A percentile compares a stretch with the other conserved stretches of the same genome.
These are phyloP conservation scores for Potorous gilbertii DNA, from an alignment of 2,797 vertebrate genomes.

Conservation along the genomic window DNA sequence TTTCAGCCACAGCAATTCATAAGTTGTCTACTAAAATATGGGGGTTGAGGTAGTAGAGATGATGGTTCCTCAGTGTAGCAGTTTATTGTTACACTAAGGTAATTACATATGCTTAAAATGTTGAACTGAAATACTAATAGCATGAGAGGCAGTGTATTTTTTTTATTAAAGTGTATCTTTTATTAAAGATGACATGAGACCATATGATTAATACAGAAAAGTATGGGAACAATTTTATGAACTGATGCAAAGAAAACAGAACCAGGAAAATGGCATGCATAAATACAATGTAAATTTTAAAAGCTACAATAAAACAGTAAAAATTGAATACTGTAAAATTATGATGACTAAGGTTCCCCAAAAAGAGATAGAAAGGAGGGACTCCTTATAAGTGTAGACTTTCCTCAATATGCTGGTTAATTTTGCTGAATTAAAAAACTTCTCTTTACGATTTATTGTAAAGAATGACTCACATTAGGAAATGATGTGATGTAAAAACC, in stretches of 20 bases:
- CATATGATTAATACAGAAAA: neutral
- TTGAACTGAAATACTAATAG: neutral
- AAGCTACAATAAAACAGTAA: neutral
- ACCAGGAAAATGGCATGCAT: neutral
- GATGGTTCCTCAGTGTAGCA: neutral
- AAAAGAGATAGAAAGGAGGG: neutral
- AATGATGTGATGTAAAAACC: neutral
- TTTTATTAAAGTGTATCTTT: no score
- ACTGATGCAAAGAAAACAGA: neutral
- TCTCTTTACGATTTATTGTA: neutral
- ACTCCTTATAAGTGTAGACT: neutral
- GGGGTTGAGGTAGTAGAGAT: neutral
- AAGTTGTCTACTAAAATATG: neutral
- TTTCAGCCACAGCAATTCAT: neutral
- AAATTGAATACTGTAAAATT: neutral
- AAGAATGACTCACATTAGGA: neutral
- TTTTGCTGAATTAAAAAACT: neutral
- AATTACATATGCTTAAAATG: neutral
- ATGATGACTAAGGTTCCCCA: neutral
- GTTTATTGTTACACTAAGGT: neutral
- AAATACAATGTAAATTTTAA: neutral
- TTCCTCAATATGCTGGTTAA: neutral
- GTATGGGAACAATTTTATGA: neutral
- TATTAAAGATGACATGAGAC: neutral
- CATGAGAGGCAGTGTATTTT: neutral